These are phyloP conservation scores for Caloenas nicobarica DNA, from an alignment of 2,113 vertebrate genomes.

Conservation along the genomic window DNA sequence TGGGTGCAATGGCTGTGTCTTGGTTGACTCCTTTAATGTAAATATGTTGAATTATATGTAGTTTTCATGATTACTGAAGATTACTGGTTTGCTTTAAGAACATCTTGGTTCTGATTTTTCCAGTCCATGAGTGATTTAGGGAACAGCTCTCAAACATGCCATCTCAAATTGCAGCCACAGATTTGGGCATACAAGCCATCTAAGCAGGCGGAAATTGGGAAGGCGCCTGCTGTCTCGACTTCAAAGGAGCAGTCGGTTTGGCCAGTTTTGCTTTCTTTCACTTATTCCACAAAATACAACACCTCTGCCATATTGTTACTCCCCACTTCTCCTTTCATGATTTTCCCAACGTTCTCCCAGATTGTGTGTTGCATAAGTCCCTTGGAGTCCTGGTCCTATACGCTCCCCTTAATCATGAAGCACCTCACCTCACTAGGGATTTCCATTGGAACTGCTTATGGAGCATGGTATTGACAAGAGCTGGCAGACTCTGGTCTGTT, in stretches of 20 bases:
- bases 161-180: not conserved
- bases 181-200: not conserved
- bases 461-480: not conserved
- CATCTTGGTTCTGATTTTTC: constrained; percentile 9
- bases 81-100: constrained; percentile 13
- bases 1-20: not conserved
- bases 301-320: not conserved
- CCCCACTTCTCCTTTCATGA: not conserved
- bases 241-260: not conserved
- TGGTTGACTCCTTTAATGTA: not conserved
- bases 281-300: not conserved
- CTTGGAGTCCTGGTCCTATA: not conserved
- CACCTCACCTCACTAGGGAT: not conserved
- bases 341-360: not conserved
- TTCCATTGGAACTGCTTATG: not conserved
- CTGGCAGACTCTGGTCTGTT: not conserved
- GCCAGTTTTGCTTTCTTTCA: not conserved
- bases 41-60: not conserved
- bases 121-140: not conserved
- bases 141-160: not conserved
- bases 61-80: constrained; percentile 21
- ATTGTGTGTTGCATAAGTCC: not conserved
- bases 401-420: not conserved
- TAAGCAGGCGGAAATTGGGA: not conserved
- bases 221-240: not conserved